A percentile compares a stretch with the other conserved stretches of the same genome.
These are phyloP conservation scores for Ciconia nigra DNA, from an alignment of 2,797 vertebrate species.

Conservation along the genomic window DNA sequence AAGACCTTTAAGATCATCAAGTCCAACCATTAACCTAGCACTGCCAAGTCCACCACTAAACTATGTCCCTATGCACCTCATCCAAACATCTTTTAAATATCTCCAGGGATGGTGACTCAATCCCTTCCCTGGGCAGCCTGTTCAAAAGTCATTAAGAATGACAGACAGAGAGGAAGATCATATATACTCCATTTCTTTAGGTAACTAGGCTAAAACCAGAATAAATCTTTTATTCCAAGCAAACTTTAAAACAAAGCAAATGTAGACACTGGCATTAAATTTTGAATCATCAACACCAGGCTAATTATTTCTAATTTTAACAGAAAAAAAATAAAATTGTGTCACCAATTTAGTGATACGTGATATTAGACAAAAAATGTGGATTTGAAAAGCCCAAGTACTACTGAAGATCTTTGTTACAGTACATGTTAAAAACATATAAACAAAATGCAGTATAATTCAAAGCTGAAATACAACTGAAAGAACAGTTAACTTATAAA, in stretches of 20 bases:
- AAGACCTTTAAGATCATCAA: no score
- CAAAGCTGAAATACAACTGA: neutral
- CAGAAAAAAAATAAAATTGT: neutral
- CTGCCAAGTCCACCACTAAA: no score
- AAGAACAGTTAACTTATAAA: neutral
- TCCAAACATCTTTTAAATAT: no score
- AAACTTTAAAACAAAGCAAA: neutral
- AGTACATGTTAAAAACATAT: neutral
- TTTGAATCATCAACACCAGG: neutral
- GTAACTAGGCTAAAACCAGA: neutral
- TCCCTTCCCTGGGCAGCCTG: neutral
- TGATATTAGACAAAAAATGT: neutral
- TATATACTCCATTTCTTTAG: neutral
- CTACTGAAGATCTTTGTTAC: neutral
- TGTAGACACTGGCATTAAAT: neutral
- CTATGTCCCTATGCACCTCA: no score
- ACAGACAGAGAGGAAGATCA: neutral
- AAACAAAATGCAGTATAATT: neutral
- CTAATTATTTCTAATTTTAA: neutral
- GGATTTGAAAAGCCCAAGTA: neutral
- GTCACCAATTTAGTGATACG: neutral
- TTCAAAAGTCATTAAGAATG: neutral
- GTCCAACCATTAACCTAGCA: no score
- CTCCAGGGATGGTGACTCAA: no score
- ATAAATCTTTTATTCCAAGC: neutral